phyloP scores from a whole-genome alignment of 2,113 vertebrate genomes.

The Psittacula cyanocephala region DNA sequence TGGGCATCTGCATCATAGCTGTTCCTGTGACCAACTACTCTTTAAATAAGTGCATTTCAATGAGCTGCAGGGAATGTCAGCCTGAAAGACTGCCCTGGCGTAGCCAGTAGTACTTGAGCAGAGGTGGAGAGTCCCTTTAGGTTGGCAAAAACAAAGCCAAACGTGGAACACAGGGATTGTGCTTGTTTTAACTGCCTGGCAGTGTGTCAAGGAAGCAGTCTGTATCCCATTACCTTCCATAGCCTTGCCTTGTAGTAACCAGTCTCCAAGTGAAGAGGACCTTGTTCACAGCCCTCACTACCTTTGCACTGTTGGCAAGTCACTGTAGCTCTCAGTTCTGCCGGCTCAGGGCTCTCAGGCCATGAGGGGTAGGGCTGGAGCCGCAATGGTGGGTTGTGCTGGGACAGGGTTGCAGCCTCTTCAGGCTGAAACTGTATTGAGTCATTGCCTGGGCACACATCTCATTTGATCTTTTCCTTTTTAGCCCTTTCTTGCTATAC shows the following conservation, averaged over 20 bases:
- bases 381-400: fast-evolving
- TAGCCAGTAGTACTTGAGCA: neutral
- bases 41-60: neutral
- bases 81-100: neutral
- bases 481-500: neutral
- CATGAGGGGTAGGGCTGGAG: neutral
- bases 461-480: neutral
- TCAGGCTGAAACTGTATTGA: neutral
- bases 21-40: neutral
- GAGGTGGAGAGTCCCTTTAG: neutral
- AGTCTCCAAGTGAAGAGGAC: neutral
- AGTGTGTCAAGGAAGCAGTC: neutral
- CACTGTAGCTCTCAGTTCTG: fast-evolving
- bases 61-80: neutral
- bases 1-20: neutral
- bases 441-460: neutral
- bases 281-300: neutral
- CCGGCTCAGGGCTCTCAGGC: neutral
- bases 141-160: neutral
- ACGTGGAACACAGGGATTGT: neutral
- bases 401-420: neutral
- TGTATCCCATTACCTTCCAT: neutral
- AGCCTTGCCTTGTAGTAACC: neutral
- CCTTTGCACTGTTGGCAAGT: neutral
- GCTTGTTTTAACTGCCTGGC: neutral